phyloP scores from a whole-genome alignment of 2,797 vertebrate species.

The Tokudaia muenninki region DNA sequence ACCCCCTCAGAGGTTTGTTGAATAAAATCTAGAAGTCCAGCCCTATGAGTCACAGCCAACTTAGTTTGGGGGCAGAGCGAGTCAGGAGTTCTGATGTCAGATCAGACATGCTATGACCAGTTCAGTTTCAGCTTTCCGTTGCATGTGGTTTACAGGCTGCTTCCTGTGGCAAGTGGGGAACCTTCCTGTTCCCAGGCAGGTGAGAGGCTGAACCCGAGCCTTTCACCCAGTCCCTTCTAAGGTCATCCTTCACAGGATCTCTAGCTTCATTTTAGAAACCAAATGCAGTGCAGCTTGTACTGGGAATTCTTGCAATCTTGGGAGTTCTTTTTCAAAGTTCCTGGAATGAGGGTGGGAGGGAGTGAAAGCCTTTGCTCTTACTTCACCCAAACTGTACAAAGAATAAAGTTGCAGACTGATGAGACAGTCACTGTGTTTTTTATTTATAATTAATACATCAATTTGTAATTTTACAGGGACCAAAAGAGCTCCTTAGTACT shows the following conservation, averaged over 20 bases:
- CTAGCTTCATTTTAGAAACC: conserved; percentile 51
- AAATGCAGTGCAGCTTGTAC: conserved; percentile 54
- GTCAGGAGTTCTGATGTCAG: neutral
- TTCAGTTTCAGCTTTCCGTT: neutral
- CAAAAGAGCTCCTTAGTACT: conserved; percentile 72
- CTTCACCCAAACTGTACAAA: conserved; percentile 74
- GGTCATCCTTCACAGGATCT: conserved; percentile 25
- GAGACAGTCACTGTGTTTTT: conserved; percentile 67
- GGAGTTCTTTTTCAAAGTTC: conserved; percentile 54
- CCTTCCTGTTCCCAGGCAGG: neutral
- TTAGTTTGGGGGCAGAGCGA: conserved; percentile 42
- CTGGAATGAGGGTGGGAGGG: conserved; percentile 41
- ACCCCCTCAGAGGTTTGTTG: conserved; percentile 77
- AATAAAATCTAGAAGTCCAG: conserved; percentile 72
- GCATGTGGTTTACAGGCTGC: neutral
- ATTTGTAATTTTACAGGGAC: conserved; percentile 84
- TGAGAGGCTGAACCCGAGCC: neutral
- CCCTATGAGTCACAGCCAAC: conserved; percentile 52
- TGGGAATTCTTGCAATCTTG: conserved; percentile 31
- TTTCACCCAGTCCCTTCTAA: neutral
- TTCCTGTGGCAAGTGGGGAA: neutral
- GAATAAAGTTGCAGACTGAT: conserved; percentile 76
- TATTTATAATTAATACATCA: conserved; percentile 83
- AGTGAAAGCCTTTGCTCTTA: conserved; percentile 58
- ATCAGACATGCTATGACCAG: neutral